phyloP scores from a whole-genome alignment of 2,797 vertebrate species.

The Sebastiscus tertius region DNA sequence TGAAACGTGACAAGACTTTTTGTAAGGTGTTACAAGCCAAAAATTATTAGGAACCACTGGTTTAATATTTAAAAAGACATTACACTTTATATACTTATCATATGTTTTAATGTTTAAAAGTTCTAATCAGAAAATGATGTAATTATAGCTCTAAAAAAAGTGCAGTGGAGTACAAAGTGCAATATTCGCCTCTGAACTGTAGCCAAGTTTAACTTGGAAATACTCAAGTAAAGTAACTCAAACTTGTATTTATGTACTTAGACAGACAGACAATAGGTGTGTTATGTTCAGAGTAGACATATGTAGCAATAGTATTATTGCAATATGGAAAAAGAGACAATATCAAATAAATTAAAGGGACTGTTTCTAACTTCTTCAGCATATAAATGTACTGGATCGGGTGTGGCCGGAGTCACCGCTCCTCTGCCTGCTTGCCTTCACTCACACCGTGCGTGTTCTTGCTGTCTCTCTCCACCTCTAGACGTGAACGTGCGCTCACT shows the following conservation, averaged over 20 bases:
- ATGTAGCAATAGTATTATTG: background rate
- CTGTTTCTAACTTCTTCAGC: no score
- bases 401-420: no score
- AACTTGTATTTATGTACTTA: background rate
- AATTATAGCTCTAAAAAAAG: background rate
- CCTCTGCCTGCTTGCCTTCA: no score
- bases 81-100: background rate
- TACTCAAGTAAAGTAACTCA: background rate
- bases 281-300: background rate
- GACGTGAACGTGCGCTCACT: no score
- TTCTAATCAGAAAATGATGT: background rate
- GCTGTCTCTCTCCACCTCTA: no score
- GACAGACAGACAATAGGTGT: background rate
- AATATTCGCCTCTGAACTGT: background rate
- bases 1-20: no score
- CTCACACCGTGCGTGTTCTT: no score
- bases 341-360: background rate
- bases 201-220: background rate
- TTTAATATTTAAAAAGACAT: background rate
- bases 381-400: no score
- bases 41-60: rapidly evolving
- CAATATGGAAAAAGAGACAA: background rate
- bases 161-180: background rate
- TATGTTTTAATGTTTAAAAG: background rate
- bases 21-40: background rate